Base-by-base conservation (phyloP, 2,888 invertebrate genomes). In the Acholoe squamosa region DNA sequence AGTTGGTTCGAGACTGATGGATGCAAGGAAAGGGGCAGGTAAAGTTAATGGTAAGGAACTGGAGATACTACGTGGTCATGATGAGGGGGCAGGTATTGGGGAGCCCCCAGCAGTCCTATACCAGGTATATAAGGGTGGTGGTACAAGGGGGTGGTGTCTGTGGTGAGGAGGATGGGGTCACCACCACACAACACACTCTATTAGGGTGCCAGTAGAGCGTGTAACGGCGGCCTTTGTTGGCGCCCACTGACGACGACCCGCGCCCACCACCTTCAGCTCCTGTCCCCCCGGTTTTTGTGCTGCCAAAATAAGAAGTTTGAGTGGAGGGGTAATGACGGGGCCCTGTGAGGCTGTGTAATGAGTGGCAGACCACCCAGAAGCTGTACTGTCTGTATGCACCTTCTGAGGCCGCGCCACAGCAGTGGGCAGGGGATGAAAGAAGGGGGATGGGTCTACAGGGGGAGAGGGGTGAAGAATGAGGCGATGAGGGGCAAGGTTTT, bases 331-430 rank as follows among this genome's bases (percentile, higher is more conserved):
- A 84, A 84, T 84, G 84, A 51, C 84, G 84, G 84, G 84, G 33
- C 22, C n/a, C 54, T 86, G 86, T n/a, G 86, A 10, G 86, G 3
- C 54, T 54, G 52, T 86, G 56, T 86, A 86, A 52, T 86, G 54
- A 86, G 86, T 56, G 86, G 54, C 54, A 54, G 86, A 86, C 86
- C 86, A 86, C 86, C 86, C 86, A 86, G 80, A 43, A 80, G 80
- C 22, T 5, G 43, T 43, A 10, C 34, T n/a, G 25, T 25, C 71
- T 61, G 61, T 61, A 19, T 19, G n/a, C 61, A n/a, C 61, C 22
- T 3, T n/a, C 61, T 3, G 61, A 31, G 76, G 14, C 76, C 28
- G 76, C 76, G 14, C 28, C 25, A 25, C 28, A 31, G 76, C 31
- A 28, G 76, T 22, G 76, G 76, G 76, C 76, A 25, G 43, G 34